Base-by-base conservation (phyloP, 2,888 invertebrate species). In the Campoplex nolae region DNA sequence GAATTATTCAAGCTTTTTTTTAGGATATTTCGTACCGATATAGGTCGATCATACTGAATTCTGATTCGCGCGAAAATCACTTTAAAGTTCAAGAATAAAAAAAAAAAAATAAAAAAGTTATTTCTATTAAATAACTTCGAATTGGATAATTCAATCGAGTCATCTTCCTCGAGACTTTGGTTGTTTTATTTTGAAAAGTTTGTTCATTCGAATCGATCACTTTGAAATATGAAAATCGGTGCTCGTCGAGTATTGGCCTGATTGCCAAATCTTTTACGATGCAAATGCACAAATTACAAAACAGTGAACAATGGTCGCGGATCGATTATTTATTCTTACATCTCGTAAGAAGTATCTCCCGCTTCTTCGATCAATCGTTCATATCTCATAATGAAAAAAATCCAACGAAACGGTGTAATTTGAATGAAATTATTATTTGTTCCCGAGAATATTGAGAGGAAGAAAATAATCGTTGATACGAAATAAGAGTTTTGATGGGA, bases 1-100 rank as follows among this genome's bases (percentile, higher is more conserved):
- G 32, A 62, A 32, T 62, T 32, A 62, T 32, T 62, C 62, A 62
- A 62, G 11, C 32, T 62, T 62, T 62, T 62, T 32, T 62, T 32
- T 32, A 28, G 23, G 23, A 23, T 23, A 32, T 62, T 62, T 62
- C 32, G 18, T 51, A 18, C 18, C 7, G 23, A 28, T 32, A 62
- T 32, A 62, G 16, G 62, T 62, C 32, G 62, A 62, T 32, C 28
- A 32, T 3, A 16, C 32, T 7, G 32, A 62, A 9, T 62, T 32
- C 32, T 32, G 6, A 62, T 62, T 32, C 16, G 16, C 32, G 6
- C 7, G 62, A 13, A 62, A 32, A n/a, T 62, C 2, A 13, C 32
- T 28, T 16, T 32, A 45, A 62, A 32, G 32, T 32, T 62, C 13
- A 16, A 23, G 9, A 32, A 1, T 32, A 62, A 32, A 32, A 32